Base-by-base conservation (phyloP, 2,888 invertebrate genomes). In the Eupithecia vulgata region DNA sequence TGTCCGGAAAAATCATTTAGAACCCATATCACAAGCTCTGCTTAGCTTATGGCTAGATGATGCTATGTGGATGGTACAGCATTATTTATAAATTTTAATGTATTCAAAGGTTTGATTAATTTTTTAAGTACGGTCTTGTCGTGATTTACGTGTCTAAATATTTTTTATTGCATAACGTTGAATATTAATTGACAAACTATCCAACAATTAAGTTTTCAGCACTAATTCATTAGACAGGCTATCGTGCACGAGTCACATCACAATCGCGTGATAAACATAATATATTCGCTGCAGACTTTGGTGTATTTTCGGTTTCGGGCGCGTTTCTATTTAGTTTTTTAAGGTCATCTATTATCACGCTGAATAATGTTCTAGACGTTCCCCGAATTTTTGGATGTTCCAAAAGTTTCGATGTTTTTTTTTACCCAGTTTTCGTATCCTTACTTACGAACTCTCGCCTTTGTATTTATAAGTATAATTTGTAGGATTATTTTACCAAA, bases 181-280 rank as follows among this genome's bases (percentile, higher is more conserved):
- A 48, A 48, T 48, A 48, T 48, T 48, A 48, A 48, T 8, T 12
- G 21, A 34, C 7, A 59, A 57, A 57, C 25, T 25, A 61, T 34
- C 64, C 15, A 17, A 65, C 72, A 79, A 81, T 84, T 82, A 81
- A 71, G 68, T 74, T 77, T 79, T 80, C 79, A 78, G 70, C 81
- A 79, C 73, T 76, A 67, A 62, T 71, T 70, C 62, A 76, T 70
- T 71, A 70, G 5, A 57, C 4, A 74, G 67, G 68, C 15, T 21
- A 45, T 71, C 61, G 66, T 45, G 45, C 30, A 64, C 59, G 67
- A 45, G 70, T 71, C 78, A 75, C 70, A 82, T 83, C 83, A 86
- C 84, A 85, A 77, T 84, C 72, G 83, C 84, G 81, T 84, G 81
- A 52, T 74, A 5, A n/a, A 64, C 0, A 45, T n/a, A 5, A 3